phyloP scores from a whole-genome alignment of 1,140 invertebrate species.

The Heliconius himera region DNA sequence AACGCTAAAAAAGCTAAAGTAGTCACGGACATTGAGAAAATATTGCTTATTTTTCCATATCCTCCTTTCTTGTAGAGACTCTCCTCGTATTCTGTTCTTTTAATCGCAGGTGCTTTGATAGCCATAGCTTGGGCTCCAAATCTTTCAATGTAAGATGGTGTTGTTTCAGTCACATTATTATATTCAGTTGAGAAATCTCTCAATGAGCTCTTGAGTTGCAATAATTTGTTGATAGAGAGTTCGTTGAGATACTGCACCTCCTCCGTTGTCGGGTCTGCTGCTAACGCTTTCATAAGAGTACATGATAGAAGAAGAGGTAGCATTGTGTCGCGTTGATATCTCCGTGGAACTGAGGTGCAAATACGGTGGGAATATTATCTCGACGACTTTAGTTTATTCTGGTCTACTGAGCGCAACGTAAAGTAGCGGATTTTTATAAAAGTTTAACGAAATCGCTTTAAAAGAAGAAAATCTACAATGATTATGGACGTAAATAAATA shows the following conservation, averaged over 20 bases:
- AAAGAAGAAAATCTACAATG: neutral
- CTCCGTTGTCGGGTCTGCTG: constrained; percentile 46
- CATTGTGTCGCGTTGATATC: constrained; percentile 48
- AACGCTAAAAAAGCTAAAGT: constrained; percentile 89
- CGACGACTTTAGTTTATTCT: constrained; percentile 52
- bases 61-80: constrained; percentile 70
- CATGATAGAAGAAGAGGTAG: constrained; percentile 44
- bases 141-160: constrained; percentile 48
- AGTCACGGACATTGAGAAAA: constrained; percentile 88
- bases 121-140: constrained; percentile 75
- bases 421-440: constrained; percentile 26
- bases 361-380: constrained; percentile 34
- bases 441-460: neutral
- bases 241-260: constrained; percentile 70
- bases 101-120: constrained; percentile 63
- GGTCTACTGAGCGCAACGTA: constrained; percentile 64
- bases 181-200: constrained; percentile 57
- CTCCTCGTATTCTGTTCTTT: constrained; percentile 70
- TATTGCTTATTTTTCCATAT: constrained; percentile 83
- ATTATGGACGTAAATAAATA: neutral
- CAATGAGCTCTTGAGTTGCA: constrained; percentile 70
- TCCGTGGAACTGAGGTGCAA: constrained; percentile 30
- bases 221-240: constrained; percentile 70
- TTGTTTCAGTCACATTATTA: constrained; percentile 53
- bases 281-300: constrained; percentile 36